Percentiles rank a stretch among this genome's conserved stretches.
Conservation (phyloP, 2,113 vertebrate species). For the Vimba vimba region DNA sequence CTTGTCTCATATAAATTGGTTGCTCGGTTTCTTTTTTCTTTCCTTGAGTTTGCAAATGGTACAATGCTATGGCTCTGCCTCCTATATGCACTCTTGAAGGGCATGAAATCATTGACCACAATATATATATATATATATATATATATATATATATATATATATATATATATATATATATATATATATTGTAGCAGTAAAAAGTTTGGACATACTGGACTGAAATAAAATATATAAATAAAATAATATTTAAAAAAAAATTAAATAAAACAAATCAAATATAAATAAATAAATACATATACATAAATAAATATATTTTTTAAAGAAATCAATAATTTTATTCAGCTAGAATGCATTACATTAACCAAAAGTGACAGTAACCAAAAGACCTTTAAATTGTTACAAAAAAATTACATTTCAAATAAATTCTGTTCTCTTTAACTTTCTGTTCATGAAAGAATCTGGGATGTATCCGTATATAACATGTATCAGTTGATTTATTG, state of each 20-base stretch:
- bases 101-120: neutral
- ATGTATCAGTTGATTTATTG: no score
- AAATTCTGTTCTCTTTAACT: neutral
- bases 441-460: no score
- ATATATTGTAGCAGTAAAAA: neutral
- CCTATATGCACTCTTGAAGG: neutral
- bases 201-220: constrained; percentile 23
- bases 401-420: neutral
- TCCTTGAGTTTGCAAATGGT: neutral
- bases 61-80: neutral
- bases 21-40: neutral
- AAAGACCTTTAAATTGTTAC: neutral
- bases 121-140: neutral
- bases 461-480: no score
- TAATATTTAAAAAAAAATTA: no score
- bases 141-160: neutral
- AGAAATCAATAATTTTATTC: neutral
- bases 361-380: neutral
- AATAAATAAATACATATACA: no score
- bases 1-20: constrained; percentile 5
- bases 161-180: no score
- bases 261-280: no score
- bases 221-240: no score
- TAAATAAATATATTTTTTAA: neutral
- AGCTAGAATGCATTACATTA: neutral